Conservation (phyloP, 2,888 invertebrate species). For the Ypsolopha scabrella region DNA sequence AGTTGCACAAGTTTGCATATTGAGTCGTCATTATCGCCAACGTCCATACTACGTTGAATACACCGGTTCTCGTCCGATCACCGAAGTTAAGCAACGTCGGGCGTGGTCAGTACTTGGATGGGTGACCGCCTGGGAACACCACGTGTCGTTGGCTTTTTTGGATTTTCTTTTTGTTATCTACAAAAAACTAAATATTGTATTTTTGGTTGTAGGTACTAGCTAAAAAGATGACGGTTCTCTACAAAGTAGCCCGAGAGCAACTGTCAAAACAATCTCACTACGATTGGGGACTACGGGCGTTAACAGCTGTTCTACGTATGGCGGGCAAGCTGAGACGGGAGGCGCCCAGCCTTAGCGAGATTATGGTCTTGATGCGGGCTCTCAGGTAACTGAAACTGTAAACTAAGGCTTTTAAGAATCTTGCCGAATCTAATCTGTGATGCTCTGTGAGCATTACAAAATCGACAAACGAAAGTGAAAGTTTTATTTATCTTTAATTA, state of each 20-base stretch:
- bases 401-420: too few relatives aligned
- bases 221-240: conserved; percentile 94
- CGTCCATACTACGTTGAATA: conserved; percentile 33
- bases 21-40: conserved; percentile 14
- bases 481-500: too few relatives aligned
- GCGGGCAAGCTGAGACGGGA: conserved; percentile 88
- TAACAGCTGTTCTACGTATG: conserved; percentile 93
- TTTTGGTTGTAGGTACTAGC: conserved; percentile 71
- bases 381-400: conserved; percentile 64
- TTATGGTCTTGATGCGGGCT: conserved; percentile 91
- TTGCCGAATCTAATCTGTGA: too few relatives aligned
- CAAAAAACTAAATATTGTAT: neutral
- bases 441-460: too few relatives aligned
- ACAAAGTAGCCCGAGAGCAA: conserved; percentile 88
- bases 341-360: conserved; percentile 84
- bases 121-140: conserved; percentile 22
- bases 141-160: conserved; percentile 17
- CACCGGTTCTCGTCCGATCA: conserved; percentile 28
- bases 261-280: conserved; percentile 94
- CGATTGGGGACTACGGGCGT: conserved; percentile 91
- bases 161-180: neutral
- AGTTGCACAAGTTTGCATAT: too few relatives aligned
- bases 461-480: too few relatives aligned
- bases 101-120: conserved; percentile 23
- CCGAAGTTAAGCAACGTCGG: conserved; percentile 22